Base-by-base conservation (phyloP, 1,140 invertebrate species). In the Bathynomus jamesi region DNA sequence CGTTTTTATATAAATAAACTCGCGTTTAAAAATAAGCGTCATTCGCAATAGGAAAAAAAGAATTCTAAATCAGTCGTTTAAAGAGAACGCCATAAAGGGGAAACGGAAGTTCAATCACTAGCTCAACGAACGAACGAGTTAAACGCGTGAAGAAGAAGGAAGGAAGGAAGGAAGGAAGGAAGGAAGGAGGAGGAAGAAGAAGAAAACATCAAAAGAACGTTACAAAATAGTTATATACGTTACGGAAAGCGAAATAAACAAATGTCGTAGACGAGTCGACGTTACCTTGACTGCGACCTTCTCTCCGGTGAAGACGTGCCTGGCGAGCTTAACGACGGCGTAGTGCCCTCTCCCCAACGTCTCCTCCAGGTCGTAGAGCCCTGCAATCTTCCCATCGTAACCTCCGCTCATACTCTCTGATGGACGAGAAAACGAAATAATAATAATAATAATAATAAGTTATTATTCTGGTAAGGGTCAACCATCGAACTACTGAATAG, bases 301-400 rank as follows among this genome's bases (percentile, higher is more conserved):
- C 85, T 98, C 95, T n/a, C 96, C 96, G 53, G 97, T 99, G 83
- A 99, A 99, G 60, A 99, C 96, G 87, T 99, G 98, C 75, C 93
- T 86, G 10, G 98, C 98, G 73, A 98, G 84, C 86, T 99, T 99
- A 25, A 99, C 98, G 64, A 99, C 95, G 70, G 97, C 97, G 87
- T 98, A 99, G 85, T 99, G 96, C 61, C 96, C 96, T 71, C 83
- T 82, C 63, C 93, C 94, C 17, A 96, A 84, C 0, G 95, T 98
- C 81, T 97, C 92, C 82, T 96, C 93, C 79, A 99, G 85, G 83
- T 98, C 95, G 82, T 98, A 99, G 32, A 98, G 86, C 62, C 95
- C 95, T 79, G 95, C 95, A 80, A 98, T 98, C 86, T 96, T 96
- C 60, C 85, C 84, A 79, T 92, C 90, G 84, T 93, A 73, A 17